phyloP scores from a whole-genome alignment of 2,113 vertebrate genomes.

The Sphaerodactylus townsendi region DNA sequence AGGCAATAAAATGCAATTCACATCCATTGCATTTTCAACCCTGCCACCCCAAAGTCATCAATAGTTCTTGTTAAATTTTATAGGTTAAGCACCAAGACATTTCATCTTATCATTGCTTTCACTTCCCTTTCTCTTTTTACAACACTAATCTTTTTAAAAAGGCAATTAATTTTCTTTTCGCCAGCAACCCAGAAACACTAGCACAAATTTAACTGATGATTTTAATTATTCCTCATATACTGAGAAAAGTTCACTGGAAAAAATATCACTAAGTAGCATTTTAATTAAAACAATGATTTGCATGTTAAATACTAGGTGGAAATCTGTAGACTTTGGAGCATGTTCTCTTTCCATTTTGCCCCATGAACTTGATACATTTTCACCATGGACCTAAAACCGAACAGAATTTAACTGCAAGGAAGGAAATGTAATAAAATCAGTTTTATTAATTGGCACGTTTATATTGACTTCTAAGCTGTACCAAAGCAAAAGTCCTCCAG shows the following conservation, averaged over 20 bases:
- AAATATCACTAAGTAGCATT: constrained; percentile 41
- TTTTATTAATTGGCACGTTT: no score
- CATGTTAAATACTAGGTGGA: constrained; percentile 49
- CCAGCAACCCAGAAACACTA: constrained; percentile 34
- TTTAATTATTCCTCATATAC: constrained; percentile 56
- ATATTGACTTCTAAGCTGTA: background rate
- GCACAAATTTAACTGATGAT: constrained; percentile 53
- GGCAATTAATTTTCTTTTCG: constrained; percentile 18
- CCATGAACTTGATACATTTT: background rate
- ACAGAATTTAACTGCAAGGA: background rate
- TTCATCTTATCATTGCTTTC: constrained; percentile 46
- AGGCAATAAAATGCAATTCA: constrained; percentile 29
- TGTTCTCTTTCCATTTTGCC: background rate
- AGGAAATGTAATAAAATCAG: background rate
- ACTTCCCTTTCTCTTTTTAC: constrained; percentile 20
- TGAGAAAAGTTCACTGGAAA: constrained; percentile 42
- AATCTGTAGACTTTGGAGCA: constrained; percentile 30
- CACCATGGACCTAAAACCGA: background rate
- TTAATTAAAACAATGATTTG: constrained; percentile 42
- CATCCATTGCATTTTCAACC: constrained; percentile 46
- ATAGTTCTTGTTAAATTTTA: constrained; percentile 58
- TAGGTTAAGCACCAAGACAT: constrained; percentile 47
- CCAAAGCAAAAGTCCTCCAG: background rate
- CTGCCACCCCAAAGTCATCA: constrained; percentile 39
- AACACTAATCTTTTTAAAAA: constrained; percentile 26